Evolutionary conservation across 64 coral and sea anemone genomes (phyloP).

Genomic region (Stichodactyla mertensii): DNA sequence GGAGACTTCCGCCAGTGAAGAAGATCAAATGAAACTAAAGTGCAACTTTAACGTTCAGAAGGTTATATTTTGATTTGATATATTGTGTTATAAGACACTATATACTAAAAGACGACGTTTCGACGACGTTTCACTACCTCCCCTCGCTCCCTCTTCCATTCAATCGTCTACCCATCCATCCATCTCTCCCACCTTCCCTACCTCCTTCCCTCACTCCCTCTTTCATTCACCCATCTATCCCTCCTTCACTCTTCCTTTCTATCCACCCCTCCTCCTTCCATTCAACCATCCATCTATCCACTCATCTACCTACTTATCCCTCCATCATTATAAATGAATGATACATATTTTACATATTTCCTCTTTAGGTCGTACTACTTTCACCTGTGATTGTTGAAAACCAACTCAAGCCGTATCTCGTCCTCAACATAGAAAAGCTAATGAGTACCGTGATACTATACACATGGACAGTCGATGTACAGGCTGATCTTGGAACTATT

Average conservation of each 20-base stretch:
- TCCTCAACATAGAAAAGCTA: conserved; percentile 58
- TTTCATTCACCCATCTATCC: too few relatives aligned
- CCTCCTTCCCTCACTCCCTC: too few relatives aligned
- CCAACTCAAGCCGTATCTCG: conserved; percentile 48
- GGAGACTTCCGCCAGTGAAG: neutral
- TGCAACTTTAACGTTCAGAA: conserved; percentile 22
- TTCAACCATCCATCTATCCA: neutral
- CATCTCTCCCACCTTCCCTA: too few relatives aligned
- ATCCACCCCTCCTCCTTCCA: neutral
- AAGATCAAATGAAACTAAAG: conserved; percentile 6
- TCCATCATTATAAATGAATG: neutral
- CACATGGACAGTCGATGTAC: conserved; percentile 41
- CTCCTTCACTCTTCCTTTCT: too few relatives aligned
- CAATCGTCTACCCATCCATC: too few relatives aligned
- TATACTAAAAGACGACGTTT: too few relatives aligned
- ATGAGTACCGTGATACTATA: conserved; percentile 35
- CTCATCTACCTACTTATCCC: neutral
- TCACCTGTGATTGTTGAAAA: conserved; percentile 59
- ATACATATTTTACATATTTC: neutral
- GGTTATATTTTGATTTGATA: neutral
- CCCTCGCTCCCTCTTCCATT: too few relatives aligned
- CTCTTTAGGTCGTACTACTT: conserved; percentile 45
- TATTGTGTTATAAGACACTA: too few relatives aligned
- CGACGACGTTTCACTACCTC: too few relatives aligned
- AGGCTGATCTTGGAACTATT: conserved; percentile 64